A percentile compares a stretch with the other conserved stretches of the same genome.
These are phyloP conservation scores for Sussaba pulchella DNA, from an alignment of 2,888 invertebrate genomes.

Conservation along the genomic window DNA sequence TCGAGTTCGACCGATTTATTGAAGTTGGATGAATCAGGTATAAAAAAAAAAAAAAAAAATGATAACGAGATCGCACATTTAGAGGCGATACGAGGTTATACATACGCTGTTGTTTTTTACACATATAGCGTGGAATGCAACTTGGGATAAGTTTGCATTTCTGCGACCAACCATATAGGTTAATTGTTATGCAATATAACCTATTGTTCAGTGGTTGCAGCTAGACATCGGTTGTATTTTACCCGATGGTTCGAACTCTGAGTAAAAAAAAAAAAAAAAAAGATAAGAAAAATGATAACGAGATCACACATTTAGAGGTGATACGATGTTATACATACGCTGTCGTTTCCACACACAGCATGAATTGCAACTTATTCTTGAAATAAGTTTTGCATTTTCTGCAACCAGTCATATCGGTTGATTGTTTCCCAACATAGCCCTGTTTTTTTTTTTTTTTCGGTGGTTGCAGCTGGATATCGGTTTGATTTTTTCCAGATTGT, in stretches of 20 bases:
- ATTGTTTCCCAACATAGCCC: neutral
- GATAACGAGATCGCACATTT: conserved; percentile 26
- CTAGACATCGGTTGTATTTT: no score
- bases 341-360: neutral
- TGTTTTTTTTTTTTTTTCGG: no score
- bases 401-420: neutral
- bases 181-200: conserved; percentile 6
- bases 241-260: no score
- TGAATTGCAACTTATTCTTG: no score
- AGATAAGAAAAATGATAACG: neutral
- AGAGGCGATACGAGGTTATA: conserved; percentile 2
- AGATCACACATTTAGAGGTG: conserved; percentile 13
- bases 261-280: no score
- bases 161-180: conserved; percentile 24
- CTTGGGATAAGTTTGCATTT: conserved; percentile 22
- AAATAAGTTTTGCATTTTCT: no score
- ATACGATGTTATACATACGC: conserved; percentile 1
- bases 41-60: neutral
- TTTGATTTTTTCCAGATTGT: conserved; percentile 33
- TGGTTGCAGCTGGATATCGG: conserved; percentile 17
- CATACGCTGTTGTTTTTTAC: conserved; percentile 5
- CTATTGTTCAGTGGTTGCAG: neutral
- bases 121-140: neutral
- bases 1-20: no score
- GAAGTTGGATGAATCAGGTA: conserved; percentile 18